These are phyloP conservation scores for Caerostris darwini DNA, from an alignment of 1,140 invertebrate genomes.

Conservation along the genomic window DNA sequence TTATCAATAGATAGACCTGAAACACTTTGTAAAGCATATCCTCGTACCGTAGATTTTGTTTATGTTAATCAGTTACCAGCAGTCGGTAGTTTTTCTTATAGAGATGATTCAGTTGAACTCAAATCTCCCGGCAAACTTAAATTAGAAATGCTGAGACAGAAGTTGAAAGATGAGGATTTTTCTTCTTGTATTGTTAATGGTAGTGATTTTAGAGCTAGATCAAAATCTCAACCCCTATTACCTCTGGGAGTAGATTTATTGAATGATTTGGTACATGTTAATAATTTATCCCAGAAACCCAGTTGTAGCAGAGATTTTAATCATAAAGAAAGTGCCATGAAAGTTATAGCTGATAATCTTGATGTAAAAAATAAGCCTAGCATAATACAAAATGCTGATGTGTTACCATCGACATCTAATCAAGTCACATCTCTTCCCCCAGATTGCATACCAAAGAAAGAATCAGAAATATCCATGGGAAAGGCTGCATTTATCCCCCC, in stretches of 20 bases:
- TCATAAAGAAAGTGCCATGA: constrained; percentile 67
- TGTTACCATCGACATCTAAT: background rate
- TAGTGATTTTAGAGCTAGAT: background rate
- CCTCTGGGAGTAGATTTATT: constrained; percentile 43
- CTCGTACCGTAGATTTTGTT: constrained; percentile 81
- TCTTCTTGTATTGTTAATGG: background rate
- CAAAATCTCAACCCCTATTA: constrained; percentile 41
- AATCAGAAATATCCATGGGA: background rate
- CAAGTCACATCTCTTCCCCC: background rate
- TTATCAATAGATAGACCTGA: background rate
- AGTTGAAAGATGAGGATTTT: constrained; percentile 7
- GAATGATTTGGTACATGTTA: constrained; percentile 20
- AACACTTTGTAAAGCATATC: constrained; percentile 11
- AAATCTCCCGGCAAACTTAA: constrained; percentile 66
- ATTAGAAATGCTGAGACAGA: constrained; percentile 39
- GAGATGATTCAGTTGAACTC: constrained; percentile 82
- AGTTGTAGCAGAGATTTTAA: background rate
- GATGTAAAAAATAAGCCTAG: background rate
- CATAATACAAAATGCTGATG: background rate
- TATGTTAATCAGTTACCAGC: constrained; percentile 82
- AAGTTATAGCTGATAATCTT: constrained; percentile 68
- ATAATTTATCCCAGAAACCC: background rate
- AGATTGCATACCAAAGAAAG: constrained; percentile 14
- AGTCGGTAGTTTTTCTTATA: constrained; percentile 82
- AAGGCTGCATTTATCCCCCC: background rate